Evolutionary conservation across 2,888 invertebrate genomes (phyloP).

Genomic region (Lymantria monacha): DNA sequence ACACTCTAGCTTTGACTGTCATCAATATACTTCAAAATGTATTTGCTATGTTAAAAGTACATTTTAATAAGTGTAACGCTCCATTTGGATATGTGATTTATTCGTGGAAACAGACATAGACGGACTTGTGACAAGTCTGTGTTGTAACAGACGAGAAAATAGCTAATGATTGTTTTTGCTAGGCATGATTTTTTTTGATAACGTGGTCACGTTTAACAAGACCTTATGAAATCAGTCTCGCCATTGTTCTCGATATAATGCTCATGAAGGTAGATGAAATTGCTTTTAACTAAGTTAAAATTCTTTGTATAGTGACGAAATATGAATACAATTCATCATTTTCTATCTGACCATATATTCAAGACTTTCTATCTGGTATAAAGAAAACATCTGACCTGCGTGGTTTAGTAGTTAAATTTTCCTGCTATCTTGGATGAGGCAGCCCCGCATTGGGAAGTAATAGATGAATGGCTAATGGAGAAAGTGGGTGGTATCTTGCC

Average conservation of each 20-base stretch:
- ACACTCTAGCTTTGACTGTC: constrained; percentile 43
- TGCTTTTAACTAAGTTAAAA: too few species aligned
- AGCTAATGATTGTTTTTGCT: constrained; percentile 23
- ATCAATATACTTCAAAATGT: constrained; percentile 55
- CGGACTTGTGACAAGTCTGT: constrained; percentile 20
- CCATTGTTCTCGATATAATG: constrained; percentile 10
- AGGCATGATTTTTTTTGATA: constrained; percentile 3
- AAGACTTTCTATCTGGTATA: too few species aligned
- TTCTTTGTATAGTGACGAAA: too few species aligned
- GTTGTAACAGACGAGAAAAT: constrained; percentile 21
- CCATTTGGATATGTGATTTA: constrained; percentile 35
- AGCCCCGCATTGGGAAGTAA: too few species aligned
- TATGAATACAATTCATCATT: too few species aligned
- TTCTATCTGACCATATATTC: too few species aligned
- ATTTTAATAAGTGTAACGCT: constrained; percentile 51
- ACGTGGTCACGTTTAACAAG: constrained; percentile 21
- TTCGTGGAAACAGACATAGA: constrained; percentile 32
- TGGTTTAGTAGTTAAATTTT: too few species aligned
- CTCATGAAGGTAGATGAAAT: too few species aligned
- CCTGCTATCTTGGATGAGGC: too few species aligned
- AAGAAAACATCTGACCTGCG: too few species aligned
- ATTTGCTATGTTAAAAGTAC: constrained; percentile 50
- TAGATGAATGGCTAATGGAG: too few species aligned
- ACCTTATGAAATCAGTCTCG: constrained; percentile 7
- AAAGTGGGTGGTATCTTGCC: too few species aligned